Percentiles rank a stretch among this genome's conserved stretches.
These are phyloP conservation scores for Venusia cambrica DNA, from an alignment of 2,888 invertebrate species.

Conservation along the genomic window DNA sequence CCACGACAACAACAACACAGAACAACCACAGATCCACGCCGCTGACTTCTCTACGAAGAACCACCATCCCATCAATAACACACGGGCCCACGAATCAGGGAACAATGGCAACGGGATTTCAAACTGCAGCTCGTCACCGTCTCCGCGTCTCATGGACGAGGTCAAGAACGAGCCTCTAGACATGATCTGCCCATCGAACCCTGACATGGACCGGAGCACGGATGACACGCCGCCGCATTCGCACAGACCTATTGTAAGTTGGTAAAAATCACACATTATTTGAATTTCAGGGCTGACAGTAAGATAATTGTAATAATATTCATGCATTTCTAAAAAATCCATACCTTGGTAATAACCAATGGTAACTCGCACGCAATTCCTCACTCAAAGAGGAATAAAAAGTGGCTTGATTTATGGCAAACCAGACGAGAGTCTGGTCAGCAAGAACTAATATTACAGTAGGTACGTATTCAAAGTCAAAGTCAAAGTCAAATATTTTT, in stretches of 20 bases:
- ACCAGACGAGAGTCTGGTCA: no score
- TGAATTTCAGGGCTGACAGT: no score
- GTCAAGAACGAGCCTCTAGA: constrained; percentile 93
- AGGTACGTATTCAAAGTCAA: no score
- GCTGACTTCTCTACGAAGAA: constrained; percentile 75
- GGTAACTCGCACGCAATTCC: no score
- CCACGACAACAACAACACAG: constrained; percentile 83
- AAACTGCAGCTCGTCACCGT: constrained; percentile 76
- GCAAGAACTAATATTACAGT: no score
- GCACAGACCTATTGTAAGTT: constrained; percentile 74
- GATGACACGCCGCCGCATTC: constrained; percentile 82
- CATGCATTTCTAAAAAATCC: no score
- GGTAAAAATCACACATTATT: constrained; percentile 7
- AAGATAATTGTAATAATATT: no score
- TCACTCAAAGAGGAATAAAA: no score
- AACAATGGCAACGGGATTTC: constrained; percentile 82
- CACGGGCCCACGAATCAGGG: constrained; percentile 76
- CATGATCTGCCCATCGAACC: constrained; percentile 85
- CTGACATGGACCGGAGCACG: constrained; percentile 80
- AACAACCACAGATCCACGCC: constrained; percentile 78
- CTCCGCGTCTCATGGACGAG: constrained; percentile 81
- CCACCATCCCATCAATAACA: constrained; percentile 82
- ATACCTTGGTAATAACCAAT: no score
- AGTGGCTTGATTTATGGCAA: no score
- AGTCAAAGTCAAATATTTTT: no score